A percentile compares a stretch with the other conserved stretches of the same genome.
phyloP scores from a whole-genome alignment of 92 coral and sea anemone species.

The Zoanthus gigantus region DNA sequence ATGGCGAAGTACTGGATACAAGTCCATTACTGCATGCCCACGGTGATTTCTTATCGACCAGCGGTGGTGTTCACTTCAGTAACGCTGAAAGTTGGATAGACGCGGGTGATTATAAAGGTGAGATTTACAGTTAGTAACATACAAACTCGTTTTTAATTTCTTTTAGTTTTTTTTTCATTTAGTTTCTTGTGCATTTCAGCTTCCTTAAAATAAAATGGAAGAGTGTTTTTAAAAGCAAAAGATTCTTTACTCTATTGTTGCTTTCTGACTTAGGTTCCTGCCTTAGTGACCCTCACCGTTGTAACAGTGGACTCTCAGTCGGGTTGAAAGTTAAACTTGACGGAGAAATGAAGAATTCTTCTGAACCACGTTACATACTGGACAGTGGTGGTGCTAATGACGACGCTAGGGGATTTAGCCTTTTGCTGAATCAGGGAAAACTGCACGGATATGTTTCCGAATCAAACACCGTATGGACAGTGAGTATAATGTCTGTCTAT shows the following conservation, averaged over 20 bases:
- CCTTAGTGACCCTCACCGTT: slow-evolving; percentile 90
- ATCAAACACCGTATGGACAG: slow-evolving; percentile 97
- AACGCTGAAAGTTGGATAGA: slow-evolving; percentile 96
- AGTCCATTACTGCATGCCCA: slow-evolving; percentile 82
- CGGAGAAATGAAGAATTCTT: slow-evolving; percentile 72
- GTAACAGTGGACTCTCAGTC: slow-evolving; percentile 87
- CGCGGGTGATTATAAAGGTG: slow-evolving; percentile 94
- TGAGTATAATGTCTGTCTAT: slow-evolving; percentile 43
- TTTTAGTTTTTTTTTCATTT: not conserved
- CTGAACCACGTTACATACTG: slow-evolving; percentile 89
- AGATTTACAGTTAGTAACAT: not conserved
- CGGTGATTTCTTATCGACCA: slow-evolving; percentile 79
- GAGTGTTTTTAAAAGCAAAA: not conserved
- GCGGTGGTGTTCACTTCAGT: slow-evolving; percentile 82
- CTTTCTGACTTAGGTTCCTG: slow-evolving; percentile 75
- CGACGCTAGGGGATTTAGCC: slow-evolving; percentile 87
- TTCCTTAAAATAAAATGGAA: not conserved
- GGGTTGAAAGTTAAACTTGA: slow-evolving; percentile 91
- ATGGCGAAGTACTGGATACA: slow-evolving; percentile 77
- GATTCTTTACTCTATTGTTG: not conserved
- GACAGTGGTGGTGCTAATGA: slow-evolving; percentile 94
- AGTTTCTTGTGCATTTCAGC: not conserved
- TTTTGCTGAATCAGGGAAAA: slow-evolving; percentile 77
- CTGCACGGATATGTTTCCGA: slow-evolving; percentile 82
- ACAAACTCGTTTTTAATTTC: not conserved